These are phyloP conservation scores for Ectemnius lituratus DNA, from an alignment of 2,888 invertebrate genomes.

Conservation along the genomic window DNA sequence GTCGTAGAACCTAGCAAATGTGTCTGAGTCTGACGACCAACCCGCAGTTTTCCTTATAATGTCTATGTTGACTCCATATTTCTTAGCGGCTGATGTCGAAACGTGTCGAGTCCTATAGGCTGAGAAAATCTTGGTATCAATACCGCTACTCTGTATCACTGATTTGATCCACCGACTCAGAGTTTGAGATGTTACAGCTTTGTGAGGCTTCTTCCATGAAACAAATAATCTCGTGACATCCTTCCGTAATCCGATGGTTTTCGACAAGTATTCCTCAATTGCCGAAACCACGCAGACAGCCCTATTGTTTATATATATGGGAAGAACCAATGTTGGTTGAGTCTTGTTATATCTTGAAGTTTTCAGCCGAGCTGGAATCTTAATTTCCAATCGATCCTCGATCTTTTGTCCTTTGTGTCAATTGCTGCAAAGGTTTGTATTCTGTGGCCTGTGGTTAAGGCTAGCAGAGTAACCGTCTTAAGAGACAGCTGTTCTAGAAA, in stretches of 20 bases:
- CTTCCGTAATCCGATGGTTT: too few relatives aligned
- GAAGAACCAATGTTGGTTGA: conserved; percentile 5
- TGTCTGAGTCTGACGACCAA: conserved; percentile 6
- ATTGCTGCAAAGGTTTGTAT: conserved; percentile 13
- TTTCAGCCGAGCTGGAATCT: conserved; percentile 14
- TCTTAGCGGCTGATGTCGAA: conserved; percentile 11
- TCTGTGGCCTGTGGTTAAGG: conserved; percentile 9
- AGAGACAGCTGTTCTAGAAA: background rate
- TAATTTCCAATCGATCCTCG: conserved; percentile 11
- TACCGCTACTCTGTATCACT: background rate
- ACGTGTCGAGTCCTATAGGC: conserved; percentile 12
- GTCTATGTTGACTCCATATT: conserved; percentile 1
- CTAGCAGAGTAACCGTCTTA: too few relatives aligned
- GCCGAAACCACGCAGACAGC: background rate
- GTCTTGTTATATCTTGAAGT: conserved; percentile 1
- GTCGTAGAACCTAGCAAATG: conserved; percentile 12
- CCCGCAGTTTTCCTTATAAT: background rate
- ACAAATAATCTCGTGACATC: conserved; percentile 1
- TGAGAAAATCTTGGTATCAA: conserved; percentile 4
- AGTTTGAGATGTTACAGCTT: conserved; percentile 5
- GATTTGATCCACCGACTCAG: conserved; percentile 18
- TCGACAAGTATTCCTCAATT: background rate
- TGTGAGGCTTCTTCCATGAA: conserved; percentile 12
- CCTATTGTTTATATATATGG: background rate
- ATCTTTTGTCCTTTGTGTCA: background rate